These are phyloP conservation scores for Daubentonia madagascariensis DNA, from an alignment of 2,113 vertebrate species.

Conservation along the genomic window DNA sequence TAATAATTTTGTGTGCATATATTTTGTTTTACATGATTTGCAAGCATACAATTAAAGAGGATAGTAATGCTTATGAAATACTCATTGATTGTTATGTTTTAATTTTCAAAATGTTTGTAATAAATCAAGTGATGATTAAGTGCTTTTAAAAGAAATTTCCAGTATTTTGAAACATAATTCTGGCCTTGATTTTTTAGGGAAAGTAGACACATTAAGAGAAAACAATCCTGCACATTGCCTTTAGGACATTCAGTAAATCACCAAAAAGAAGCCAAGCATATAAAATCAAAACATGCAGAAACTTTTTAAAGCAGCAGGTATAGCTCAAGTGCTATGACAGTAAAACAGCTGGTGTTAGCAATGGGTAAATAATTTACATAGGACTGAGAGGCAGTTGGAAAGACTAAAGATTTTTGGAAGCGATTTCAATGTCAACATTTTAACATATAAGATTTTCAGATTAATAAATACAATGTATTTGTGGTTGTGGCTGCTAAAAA, in stretches of 20 bases:
- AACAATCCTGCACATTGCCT: not conserved
- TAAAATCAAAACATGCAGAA: not conserved
- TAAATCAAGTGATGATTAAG: not conserved
- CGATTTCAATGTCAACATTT: not conserved
- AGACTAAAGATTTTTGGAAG: not conserved
- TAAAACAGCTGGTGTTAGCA: not conserved
- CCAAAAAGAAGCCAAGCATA: not conserved
- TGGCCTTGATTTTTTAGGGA: not conserved
- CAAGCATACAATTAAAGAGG: not conserved
- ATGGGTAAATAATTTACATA: not conserved
- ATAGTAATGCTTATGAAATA: not conserved
- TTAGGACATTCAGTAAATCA: not conserved
- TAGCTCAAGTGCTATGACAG: not conserved
- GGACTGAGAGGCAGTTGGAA: not conserved
- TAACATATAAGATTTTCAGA: not conserved
- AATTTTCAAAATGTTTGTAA: not conserved
- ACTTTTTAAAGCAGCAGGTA: not conserved
- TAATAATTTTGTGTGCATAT: not conserved
- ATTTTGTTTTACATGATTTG: not conserved
- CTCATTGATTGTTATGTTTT: not conserved
- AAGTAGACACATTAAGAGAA: not conserved
- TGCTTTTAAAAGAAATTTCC: not conserved
- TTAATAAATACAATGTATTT: not conserved
- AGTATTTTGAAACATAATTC: not conserved
- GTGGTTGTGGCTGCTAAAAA: not conserved